These are phyloP conservation scores for Nesogale talazaci DNA, from an alignment of 2,113 vertebrate genomes.

Conservation along the genomic window DNA sequence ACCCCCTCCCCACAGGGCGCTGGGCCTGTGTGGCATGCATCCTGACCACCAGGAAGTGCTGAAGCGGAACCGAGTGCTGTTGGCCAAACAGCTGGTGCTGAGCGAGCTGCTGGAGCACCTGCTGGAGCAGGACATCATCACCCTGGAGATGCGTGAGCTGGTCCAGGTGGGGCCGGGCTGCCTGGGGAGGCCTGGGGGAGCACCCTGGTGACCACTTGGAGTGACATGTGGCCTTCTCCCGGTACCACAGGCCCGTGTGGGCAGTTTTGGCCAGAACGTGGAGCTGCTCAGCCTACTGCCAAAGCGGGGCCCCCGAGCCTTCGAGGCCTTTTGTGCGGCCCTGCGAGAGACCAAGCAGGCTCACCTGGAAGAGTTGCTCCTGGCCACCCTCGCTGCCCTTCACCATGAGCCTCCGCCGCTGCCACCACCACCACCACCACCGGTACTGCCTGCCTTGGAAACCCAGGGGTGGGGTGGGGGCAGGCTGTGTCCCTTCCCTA, in stretches of 20 bases:
- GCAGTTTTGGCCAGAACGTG: conserved; percentile 90
- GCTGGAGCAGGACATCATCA: conserved; percentile 86
- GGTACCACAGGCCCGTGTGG: conserved; percentile 86
- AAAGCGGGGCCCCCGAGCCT: conserved; percentile 94
- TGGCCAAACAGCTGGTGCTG: conserved; percentile 85
- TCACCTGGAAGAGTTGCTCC: conserved; percentile 88
- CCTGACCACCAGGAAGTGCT: conserved; percentile 86
- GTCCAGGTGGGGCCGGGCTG: conserved; percentile 82
- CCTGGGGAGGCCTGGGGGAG: too few relatives aligned
- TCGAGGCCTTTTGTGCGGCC: conserved; percentile 92
- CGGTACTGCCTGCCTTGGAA: conserved; percentile 71
- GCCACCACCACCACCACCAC: too few relatives aligned
- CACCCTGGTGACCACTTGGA: background rate
- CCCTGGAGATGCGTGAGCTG: conserved; percentile 85
- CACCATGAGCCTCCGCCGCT: conserved; percentile 27
- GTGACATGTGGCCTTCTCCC: background rate
- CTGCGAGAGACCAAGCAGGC: conserved; percentile 92
- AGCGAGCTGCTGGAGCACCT: conserved; percentile 87
- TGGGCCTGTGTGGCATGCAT: conserved; percentile 85
- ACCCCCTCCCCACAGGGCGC: conserved; percentile 57
- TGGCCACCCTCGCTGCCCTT: conserved; percentile 65
- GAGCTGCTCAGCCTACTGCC: conserved; percentile 92
- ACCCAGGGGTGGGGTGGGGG: background rate
- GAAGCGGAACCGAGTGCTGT: conserved; percentile 84
- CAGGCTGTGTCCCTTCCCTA: too few relatives aligned